These are phyloP conservation scores for Chamaea fasciata DNA, from an alignment of 2,113 vertebrate genomes.

Conservation along the genomic window DNA sequence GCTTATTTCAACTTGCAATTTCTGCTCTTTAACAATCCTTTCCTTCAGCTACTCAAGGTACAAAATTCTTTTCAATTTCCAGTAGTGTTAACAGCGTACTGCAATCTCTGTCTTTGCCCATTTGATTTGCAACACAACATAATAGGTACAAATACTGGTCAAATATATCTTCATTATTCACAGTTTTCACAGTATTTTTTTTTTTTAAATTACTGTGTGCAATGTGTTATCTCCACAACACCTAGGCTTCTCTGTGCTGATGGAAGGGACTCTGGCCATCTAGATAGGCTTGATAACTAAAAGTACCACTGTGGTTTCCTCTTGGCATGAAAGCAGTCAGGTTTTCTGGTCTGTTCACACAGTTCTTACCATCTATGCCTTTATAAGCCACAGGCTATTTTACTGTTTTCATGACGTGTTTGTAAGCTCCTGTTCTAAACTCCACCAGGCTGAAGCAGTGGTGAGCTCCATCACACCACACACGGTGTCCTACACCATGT, in stretches of 20 bases:
- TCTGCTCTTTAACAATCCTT: neutral
- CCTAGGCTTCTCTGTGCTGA: neutral
- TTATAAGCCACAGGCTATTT: neutral
- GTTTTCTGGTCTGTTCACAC: neutral
- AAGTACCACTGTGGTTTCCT: neutral
- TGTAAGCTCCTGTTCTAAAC: neutral
- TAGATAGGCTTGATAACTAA: neutral
- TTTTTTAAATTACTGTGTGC: neutral
- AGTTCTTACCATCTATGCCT: neutral
- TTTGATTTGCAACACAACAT: neutral
- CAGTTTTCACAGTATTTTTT: neutral
- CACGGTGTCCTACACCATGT: fast-evolving
- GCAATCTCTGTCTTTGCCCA: neutral
- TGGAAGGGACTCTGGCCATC: neutral
- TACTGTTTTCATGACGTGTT: neutral
- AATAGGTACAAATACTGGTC: neutral
- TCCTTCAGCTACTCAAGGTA: neutral
- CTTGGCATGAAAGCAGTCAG: neutral
- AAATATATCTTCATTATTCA: neutral
- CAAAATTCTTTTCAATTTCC: neutral
- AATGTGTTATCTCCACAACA: neutral
- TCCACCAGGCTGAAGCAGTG: neutral
- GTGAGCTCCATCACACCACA: neutral
- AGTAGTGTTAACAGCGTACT: neutral
- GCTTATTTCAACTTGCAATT: neutral